A percentile compares a stretch with the other conserved stretches of the same genome.
These are phyloP conservation scores for Gymnocephalus cernua DNA, from an alignment of 2,113 vertebrate species.

Conservation along the genomic window DNA sequence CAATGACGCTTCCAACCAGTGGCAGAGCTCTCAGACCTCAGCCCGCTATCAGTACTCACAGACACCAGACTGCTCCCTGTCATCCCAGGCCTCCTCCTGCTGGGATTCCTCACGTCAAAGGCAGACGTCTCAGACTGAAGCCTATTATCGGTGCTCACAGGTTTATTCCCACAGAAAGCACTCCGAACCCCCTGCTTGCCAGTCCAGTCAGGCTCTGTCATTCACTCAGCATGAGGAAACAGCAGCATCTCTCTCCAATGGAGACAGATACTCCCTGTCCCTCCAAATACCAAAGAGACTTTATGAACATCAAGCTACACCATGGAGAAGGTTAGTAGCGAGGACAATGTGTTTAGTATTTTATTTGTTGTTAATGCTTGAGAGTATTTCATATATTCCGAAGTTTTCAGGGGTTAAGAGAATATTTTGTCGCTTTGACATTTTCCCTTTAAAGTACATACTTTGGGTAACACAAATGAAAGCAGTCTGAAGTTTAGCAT, in stretches of 20 bases:
- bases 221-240: slow-evolving; percentile 38
- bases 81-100: slow-evolving; percentile 42
- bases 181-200: slow-evolving; percentile 24
- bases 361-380: not conserved
- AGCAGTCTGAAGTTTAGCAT: not conserved
- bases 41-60: slow-evolving; percentile 31
- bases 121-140: slow-evolving; percentile 13
- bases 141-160: slow-evolving; percentile 50
- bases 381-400: not conserved
- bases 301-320: slow-evolving; percentile 8
- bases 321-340: slow-evolving; percentile 54
- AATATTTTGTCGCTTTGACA: not conserved
- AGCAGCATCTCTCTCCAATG: not conserved
- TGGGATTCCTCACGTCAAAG: slow-evolving; percentile 51
- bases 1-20: slow-evolving; percentile 5
- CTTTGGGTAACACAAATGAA: not conserved
- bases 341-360: not conserved
- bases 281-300: slow-evolving; percentile 18
- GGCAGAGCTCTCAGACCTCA: slow-evolving; percentile 24
- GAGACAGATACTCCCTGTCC: slow-evolving; percentile 7
- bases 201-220: slow-evolving; percentile 30
- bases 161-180: slow-evolving; percentile 32
- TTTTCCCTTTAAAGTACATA: not conserved
- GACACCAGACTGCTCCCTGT: slow-evolving; percentile 25
- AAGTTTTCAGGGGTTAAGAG: not conserved